Conservation (phyloP, 2,113 vertebrate species). For the Xyliphius kryptos region DNA sequence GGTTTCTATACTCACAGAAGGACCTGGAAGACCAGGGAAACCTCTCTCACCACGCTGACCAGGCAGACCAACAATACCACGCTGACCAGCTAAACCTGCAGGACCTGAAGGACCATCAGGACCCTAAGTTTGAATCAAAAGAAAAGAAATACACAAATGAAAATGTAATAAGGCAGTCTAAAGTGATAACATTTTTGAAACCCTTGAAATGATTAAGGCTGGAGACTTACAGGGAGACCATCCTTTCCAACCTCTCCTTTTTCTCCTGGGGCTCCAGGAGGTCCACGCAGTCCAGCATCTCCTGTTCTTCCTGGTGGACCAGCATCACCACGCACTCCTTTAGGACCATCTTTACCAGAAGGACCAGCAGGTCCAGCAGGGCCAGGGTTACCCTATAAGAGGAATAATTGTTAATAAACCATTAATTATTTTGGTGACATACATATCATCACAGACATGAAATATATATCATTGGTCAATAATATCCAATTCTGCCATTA, state of each 20-base stretch:
- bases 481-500: too few relatives aligned
- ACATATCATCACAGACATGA: too few relatives aligned
- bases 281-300: conserved; percentile 82
- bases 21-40: conserved; percentile 88
- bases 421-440: too few relatives aligned
- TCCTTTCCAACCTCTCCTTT: conserved; percentile 85
- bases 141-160: conserved; percentile 23
- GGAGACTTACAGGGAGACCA: conserved; percentile 70
- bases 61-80: conserved; percentile 91
- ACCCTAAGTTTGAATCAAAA: conserved; percentile 68
- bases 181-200: too few relatives aligned
- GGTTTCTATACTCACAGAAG: too few relatives aligned
- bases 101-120: conserved; percentile 82
- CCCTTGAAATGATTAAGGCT: too few relatives aligned
- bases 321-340: conserved; percentile 80
- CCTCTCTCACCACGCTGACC: conserved; percentile 96
- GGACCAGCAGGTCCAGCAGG: conserved; percentile 74
- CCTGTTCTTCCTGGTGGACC: conserved; percentile 79
- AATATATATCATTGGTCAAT: too few relatives aligned
- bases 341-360: conserved; percentile 90
- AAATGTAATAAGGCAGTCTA: conserved; percentile 2
- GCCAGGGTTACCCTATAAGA: conserved; percentile 96
- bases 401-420: too few relatives aligned
- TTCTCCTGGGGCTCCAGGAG: conserved; percentile 75
- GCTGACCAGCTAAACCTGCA: conserved; percentile 80